Percentiles rank a stretch among this genome's conserved stretches.
phyloP scores from a whole-genome alignment of 2,888 invertebrate genomes.

The Dryobota labecula region DNA sequence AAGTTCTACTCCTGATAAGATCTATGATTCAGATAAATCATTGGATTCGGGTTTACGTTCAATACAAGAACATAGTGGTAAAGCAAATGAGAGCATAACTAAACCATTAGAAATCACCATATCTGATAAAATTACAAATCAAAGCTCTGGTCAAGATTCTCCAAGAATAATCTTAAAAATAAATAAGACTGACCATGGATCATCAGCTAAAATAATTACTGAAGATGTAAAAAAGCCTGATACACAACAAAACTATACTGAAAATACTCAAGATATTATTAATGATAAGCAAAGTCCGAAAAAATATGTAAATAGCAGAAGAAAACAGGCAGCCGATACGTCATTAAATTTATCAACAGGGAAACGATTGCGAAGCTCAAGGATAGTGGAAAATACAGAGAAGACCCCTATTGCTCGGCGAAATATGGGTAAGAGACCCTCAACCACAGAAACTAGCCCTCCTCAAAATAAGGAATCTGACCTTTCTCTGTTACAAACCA shows the following conservation, averaged over 20 bases:
- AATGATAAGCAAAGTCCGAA: slow-evolving; percentile 79
- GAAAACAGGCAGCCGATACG: slow-evolving; percentile 75
- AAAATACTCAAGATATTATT: slow-evolving; percentile 76
- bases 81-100: slow-evolving; percentile 78
- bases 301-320: slow-evolving; percentile 80
- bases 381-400: slow-evolving; percentile 82
- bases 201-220: slow-evolving; percentile 88
- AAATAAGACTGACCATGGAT: slow-evolving; percentile 91
- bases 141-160: slow-evolving; percentile 88
- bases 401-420: slow-evolving; percentile 75
- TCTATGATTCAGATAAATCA: slow-evolving; percentile 69
- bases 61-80: slow-evolving; percentile 76
- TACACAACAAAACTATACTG: slow-evolving; percentile 71
- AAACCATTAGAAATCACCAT: slow-evolving; percentile 88
- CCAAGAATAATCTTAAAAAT: slow-evolving; percentile 92
- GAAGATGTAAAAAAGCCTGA: slow-evolving; percentile 82
- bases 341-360: slow-evolving; percentile 78
- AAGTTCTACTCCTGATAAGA: slow-evolving; percentile 65
- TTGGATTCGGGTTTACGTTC: slow-evolving; percentile 63
- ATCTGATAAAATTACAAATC: slow-evolving; percentile 81
- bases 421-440: slow-evolving; percentile 79
- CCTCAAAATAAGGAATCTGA: slow-evolving; percentile 80
- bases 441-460: slow-evolving; percentile 75
- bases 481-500: slow-evolving; percentile 80
- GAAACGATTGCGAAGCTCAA: slow-evolving; percentile 86